phyloP scores from a whole-genome alignment of 2,888 invertebrate species.

The Acleris cristana region DNA sequence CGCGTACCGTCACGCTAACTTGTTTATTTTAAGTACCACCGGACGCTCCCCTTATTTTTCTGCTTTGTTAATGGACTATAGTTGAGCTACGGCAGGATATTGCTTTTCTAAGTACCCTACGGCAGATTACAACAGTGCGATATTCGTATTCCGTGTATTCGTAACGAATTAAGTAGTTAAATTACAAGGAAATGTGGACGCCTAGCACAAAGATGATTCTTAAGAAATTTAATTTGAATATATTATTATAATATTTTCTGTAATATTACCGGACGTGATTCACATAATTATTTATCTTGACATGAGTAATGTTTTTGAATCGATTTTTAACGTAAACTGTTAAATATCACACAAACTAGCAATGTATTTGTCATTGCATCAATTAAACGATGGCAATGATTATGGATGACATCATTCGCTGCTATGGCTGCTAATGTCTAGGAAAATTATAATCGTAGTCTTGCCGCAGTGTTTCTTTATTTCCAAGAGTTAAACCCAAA shows the following conservation, averaged over 20 bases:
- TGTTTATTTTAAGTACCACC: constrained; percentile 38
- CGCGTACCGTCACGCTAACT: constrained; percentile 51
- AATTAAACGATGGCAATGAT: constrained; percentile 12
- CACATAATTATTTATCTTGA: not conserved
- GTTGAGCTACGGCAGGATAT: constrained; percentile 26
- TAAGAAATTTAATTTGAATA: too few relatives aligned
- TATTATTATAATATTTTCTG: too few relatives aligned
- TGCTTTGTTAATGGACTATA: constrained; percentile 38
- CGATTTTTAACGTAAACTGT: not conserved
- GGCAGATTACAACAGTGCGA: not conserved
- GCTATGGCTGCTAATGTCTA: constrained; percentile 4
- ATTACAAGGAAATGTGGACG: too few relatives aligned
- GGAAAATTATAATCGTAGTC: not conserved
- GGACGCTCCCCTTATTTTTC: constrained; percentile 31
- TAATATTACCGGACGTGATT: too few relatives aligned
- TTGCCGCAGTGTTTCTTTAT: not conserved
- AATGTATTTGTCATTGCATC: constrained; percentile 22
- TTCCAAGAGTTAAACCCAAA: not conserved
- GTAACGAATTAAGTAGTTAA: not conserved
- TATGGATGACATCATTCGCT: constrained; percentile 28
- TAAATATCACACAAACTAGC: constrained; percentile 25
- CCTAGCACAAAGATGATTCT: too few relatives aligned
- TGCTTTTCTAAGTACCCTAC: constrained; percentile 13
- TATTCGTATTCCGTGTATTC: not conserved
- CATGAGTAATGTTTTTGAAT: too few relatives aligned